These are phyloP conservation scores for Thumatha senex DNA, from an alignment of 2,888 invertebrate genomes.

Conservation along the genomic window DNA sequence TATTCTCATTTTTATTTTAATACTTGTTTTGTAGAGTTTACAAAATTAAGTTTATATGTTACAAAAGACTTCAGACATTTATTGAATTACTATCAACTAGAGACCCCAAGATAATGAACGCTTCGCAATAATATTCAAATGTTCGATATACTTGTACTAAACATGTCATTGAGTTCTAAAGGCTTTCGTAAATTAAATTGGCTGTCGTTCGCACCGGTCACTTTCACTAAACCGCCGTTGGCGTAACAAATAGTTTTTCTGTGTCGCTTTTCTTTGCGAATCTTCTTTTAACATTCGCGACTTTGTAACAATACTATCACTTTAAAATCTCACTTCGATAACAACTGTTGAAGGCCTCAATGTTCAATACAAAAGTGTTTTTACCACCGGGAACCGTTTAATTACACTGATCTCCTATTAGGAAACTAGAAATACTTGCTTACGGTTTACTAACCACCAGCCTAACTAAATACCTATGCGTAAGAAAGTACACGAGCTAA, in stretches of 20 bases:
- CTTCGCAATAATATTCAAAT: constrained; percentile 15
- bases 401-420: constrained; percentile 32
- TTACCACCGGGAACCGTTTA: constrained; percentile 28
- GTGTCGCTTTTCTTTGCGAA: constrained; percentile 58
- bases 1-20: too few species aligned
- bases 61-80: too few species aligned
- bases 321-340: background rate
- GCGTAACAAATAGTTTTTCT: constrained; percentile 64
- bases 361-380: background rate
- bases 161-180: constrained; percentile 34
- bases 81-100: constrained; percentile 24
- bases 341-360: too few species aligned
- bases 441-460: constrained; percentile 25
- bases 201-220: constrained; percentile 39
- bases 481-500: constrained; percentile 57
- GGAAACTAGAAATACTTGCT: constrained; percentile 54
- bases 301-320: background rate
- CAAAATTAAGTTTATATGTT: too few species aligned
- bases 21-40: too few species aligned
- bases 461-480: constrained; percentile 36
- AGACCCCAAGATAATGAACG: constrained; percentile 11
- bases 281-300: constrained; percentile 30
- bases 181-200: constrained; percentile 53
- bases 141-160: constrained; percentile 23
- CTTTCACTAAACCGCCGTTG: constrained; percentile 64